Evolutionary conservation across 1,140 invertebrate genomes (phyloP), one percentile per base, ranked within the genome.

Genomic region (Luehdorfia chinensis): DNA sequence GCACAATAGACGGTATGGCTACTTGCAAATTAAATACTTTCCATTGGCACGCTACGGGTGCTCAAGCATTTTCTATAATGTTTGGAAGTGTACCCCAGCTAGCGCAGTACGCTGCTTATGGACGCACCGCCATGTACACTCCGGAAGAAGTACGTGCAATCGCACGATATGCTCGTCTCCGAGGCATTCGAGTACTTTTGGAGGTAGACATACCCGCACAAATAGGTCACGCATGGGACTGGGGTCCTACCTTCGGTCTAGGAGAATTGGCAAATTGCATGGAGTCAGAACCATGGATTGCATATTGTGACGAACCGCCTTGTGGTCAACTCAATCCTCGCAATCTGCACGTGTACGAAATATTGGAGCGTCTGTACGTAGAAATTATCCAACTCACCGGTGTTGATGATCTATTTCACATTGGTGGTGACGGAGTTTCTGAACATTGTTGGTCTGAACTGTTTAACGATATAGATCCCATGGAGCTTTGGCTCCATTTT

Each of bases 41-140:
- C 44, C 94, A 95, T 72, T 95, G 94, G 93, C 94, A 95, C 63
- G 88, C 93, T 0, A 93, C 92, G 0, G 94, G 95, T 69, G 90
- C 91, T 0, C 94, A 95, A 63, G 93, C 93, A 58, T 95, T 95
- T 80, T 93, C 94, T 0, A 88, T 94, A 50, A 75, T 91, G 19
- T 89, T 92, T 0, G 87, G 89, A 4, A 86, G 88, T 55, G 88
- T 92, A 25, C 93, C 94, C 0, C 84, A 92, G 55, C 81, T 95
- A 71, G 84, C 90, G 1, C 87, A 89, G 44, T 91, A 90, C 56
- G 94, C 94, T 9, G 91, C 93, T 0, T 94, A 95, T 61, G 89
- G 89, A 9, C 72, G 88, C 1, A 84, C 89, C 25, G 88, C 92
- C 62, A 86, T 90, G 0, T 96, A 96, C 68, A 90, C 87, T 0